These are phyloP conservation scores for Cyrtodaria siliqua DNA, from an alignment of 2,888 invertebrate genomes.

Conservation along the genomic window DNA sequence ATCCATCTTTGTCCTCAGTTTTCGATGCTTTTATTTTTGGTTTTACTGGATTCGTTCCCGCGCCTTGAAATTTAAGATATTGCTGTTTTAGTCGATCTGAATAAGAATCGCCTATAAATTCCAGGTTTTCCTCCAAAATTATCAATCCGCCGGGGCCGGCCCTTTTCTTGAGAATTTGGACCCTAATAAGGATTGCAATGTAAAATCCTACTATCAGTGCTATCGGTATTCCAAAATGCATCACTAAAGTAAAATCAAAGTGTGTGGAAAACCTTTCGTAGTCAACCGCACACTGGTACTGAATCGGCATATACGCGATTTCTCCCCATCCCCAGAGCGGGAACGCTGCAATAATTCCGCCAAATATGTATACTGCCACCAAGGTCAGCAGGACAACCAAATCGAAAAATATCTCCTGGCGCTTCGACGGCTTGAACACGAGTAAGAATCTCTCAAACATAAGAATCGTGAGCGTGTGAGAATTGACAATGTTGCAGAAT, in stretches of 20 bases:
- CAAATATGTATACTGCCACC: slow-evolving; percentile 66
- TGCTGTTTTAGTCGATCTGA: slow-evolving; percentile 66
- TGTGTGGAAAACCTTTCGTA: slow-evolving; percentile 64
- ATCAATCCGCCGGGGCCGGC: slow-evolving; percentile 56
- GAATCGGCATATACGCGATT: slow-evolving; percentile 57
- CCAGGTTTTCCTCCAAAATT: slow-evolving; percentile 66
- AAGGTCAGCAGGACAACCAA: slow-evolving; percentile 65
- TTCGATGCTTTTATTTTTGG: slow-evolving; percentile 56
- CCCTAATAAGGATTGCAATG: slow-evolving; percentile 56
- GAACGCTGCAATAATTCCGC: slow-evolving; percentile 67
- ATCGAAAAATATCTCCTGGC: slow-evolving; percentile 69
- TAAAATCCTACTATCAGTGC: slow-evolving; percentile 58
- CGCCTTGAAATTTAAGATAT: slow-evolving; percentile 68
- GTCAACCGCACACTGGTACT: slow-evolving; percentile 73
- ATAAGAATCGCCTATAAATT: slow-evolving; percentile 67
- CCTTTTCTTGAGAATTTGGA: slow-evolving; percentile 48
- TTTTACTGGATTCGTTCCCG: slow-evolving; percentile 60
- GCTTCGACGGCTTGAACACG: slow-evolving; percentile 72
- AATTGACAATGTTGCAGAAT: slow-evolving; percentile 67
- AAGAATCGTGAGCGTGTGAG: slow-evolving; percentile 67
- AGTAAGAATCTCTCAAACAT: slow-evolving; percentile 70
- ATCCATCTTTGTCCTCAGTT: slow-evolving; percentile 54
- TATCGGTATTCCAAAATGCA: slow-evolving; percentile 68
- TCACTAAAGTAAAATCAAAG: slow-evolving; percentile 68
- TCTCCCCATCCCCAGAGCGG: slow-evolving; percentile 73